Evolutionary conservation across 64 coral and sea anemone species (phyloP).

Genomic region (Porites australiensis): DNA sequence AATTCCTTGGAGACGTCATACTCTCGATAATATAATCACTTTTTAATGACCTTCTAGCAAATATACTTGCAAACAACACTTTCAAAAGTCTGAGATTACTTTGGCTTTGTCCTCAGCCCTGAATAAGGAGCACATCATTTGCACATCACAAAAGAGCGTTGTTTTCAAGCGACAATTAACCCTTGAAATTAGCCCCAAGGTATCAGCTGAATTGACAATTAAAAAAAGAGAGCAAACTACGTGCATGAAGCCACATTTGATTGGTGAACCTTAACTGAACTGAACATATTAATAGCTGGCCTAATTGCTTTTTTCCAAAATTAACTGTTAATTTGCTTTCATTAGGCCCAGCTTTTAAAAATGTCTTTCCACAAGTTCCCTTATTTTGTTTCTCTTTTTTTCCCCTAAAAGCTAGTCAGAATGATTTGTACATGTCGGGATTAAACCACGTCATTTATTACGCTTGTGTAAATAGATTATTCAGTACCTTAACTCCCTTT

Average conservation of each 20-base stretch:
- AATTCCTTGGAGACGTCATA: not conserved
- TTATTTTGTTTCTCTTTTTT: no score
- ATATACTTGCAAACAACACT: not conserved
- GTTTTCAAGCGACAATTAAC: not conserved
- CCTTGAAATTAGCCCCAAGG: not conserved
- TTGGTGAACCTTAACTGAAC: not conserved
- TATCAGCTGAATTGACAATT: no score
- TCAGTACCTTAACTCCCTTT: no score
- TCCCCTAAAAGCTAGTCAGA: no score
- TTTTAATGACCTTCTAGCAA: slow-evolving; percentile 1
- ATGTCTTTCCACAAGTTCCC: no score
- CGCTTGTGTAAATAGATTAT: no score
- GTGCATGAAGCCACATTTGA: not conserved
- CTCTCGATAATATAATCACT: slow-evolving; percentile 26
- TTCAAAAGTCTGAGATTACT: slow-evolving; percentile 6
- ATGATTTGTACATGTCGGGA: no score
- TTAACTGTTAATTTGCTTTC: no score
- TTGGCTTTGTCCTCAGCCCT: not conserved
- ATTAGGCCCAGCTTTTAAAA: no score
- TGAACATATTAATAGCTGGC: no score
- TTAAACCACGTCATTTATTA: no score
- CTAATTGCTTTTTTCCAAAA: no score
- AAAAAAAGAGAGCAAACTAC: not conserved
- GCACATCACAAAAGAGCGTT: not conserved
- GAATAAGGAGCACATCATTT: not conserved